Percentiles rank a stretch among this genome's conserved stretches.
phyloP scores from a whole-genome alignment of 2,888 invertebrate genomes.

The Agapetus fuscipes region DNA sequence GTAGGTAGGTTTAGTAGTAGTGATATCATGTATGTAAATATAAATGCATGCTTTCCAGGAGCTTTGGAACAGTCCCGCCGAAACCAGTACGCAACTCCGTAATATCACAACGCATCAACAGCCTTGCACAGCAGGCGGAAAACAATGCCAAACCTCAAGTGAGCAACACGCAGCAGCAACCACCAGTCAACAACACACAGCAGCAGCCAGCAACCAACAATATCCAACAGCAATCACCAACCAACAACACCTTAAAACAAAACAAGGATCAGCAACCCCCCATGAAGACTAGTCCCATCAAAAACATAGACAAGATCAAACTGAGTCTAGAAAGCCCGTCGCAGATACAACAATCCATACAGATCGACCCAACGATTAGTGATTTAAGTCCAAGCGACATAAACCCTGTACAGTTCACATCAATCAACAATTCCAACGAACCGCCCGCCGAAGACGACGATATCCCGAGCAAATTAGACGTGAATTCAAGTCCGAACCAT shows the following conservation, averaged over 20 bases:
- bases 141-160: conserved; percentile 20
- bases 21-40: no score
- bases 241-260: conserved; percentile 25
- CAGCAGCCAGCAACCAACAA: conserved; percentile 25
- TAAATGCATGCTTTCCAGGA: no score
- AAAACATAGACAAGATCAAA: conserved; percentile 43
- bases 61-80: conserved; percentile 38
- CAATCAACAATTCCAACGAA: conserved; percentile 30
- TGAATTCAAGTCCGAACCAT: conserved; percentile 17
- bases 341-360: conserved; percentile 43
- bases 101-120: conserved; percentile 53
- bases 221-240: conserved; percentile 5
- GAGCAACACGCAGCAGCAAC: conserved; percentile 23
- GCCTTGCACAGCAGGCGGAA: conserved; percentile 32
- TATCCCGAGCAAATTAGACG: not conserved
- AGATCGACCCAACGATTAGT: conserved; percentile 33
- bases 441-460: conserved; percentile 24
- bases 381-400: conserved; percentile 39
- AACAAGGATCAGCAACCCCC: conserved; percentile 7
- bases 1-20: no score
- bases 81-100: conserved; percentile 59
- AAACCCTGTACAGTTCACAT: conserved; percentile 34
- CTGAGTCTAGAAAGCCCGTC: conserved; percentile 41
- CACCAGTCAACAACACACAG: conserved; percentile 26
- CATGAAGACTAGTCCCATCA: conserved; percentile 28